These are phyloP conservation scores for Drosophila pruinosa DNA, from an alignment of 1,140 invertebrate species.

Conservation along the genomic window DNA sequence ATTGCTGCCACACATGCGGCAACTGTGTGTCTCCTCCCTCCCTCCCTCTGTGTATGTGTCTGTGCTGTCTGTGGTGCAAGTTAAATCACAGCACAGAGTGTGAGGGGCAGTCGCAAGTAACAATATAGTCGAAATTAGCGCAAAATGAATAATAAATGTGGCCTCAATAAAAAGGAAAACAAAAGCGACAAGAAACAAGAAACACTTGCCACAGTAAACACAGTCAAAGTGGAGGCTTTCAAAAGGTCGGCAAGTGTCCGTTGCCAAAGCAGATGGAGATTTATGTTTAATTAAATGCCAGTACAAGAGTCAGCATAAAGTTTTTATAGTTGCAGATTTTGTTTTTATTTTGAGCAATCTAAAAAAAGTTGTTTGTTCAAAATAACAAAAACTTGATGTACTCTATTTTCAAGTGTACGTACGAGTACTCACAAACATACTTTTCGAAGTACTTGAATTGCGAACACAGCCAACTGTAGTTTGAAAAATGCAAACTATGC, in stretches of 20 bases:
- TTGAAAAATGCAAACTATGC: background rate
- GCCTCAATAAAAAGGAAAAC: conserved; percentile 60
- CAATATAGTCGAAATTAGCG: conserved; percentile 77
- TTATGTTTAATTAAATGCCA: conserved; percentile 12
- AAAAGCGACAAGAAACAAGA: conserved; percentile 6
- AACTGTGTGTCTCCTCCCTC: background rate
- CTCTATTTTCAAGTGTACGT: background rate
- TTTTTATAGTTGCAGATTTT: conserved; percentile 18
- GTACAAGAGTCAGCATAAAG: background rate
- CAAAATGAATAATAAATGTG: conserved; percentile 80
- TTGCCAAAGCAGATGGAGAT: background rate
- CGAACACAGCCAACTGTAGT: background rate
- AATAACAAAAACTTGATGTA: background rate
- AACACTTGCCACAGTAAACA: background rate
- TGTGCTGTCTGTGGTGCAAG: conserved; percentile 10
- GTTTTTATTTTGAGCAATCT: background rate
- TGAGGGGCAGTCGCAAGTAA: conserved; percentile 41
- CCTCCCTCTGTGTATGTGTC: background rate
- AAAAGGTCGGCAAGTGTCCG: conserved; percentile 14
- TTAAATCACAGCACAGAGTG: conserved; percentile 16
- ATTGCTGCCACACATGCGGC: conserved; percentile 74
- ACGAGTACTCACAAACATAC: background rate
- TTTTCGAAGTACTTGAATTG: background rate
- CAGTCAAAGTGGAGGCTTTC: background rate
- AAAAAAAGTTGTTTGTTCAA: background rate